phyloP scores from a whole-genome alignment of 2,113 vertebrate species.

The Delphinapterus leucas region DNA sequence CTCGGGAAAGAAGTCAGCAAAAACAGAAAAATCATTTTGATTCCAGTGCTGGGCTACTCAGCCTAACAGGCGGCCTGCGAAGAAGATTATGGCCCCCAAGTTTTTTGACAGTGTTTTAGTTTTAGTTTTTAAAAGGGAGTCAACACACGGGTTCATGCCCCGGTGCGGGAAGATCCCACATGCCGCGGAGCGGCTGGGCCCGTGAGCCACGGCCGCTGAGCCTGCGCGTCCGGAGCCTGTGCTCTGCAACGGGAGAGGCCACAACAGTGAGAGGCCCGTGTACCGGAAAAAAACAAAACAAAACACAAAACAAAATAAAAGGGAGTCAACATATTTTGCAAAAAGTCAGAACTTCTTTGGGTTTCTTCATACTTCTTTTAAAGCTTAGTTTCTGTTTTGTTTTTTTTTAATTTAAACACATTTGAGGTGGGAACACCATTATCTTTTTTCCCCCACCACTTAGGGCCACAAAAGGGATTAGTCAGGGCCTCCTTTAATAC shows the following conservation, averaged over 20 bases:
- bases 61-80: not conserved
- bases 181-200: no score
- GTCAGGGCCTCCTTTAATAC: not conserved
- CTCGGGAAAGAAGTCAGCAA: not conserved
- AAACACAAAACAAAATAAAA: not conserved
- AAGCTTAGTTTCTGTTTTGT: not conserved
- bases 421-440: not conserved
- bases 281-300: no score
- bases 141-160: not conserved
- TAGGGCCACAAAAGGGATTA: not conserved
- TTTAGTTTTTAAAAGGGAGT: not conserved
- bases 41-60: not conserved
- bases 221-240: no score
- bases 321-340: not conserved
- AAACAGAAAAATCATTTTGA: not conserved
- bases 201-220: no score
- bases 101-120: not conserved
- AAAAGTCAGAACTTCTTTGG: not conserved
- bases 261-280: no score
- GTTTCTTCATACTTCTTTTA: not conserved
- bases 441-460: not conserved
- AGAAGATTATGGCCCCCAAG: not conserved
- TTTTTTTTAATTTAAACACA: not conserved
- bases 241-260: no score
- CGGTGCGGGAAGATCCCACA: no score